Base-by-base conservation (phyloP, 2,113 vertebrate genomes). In the Kryptolebias marmoratus region DNA sequence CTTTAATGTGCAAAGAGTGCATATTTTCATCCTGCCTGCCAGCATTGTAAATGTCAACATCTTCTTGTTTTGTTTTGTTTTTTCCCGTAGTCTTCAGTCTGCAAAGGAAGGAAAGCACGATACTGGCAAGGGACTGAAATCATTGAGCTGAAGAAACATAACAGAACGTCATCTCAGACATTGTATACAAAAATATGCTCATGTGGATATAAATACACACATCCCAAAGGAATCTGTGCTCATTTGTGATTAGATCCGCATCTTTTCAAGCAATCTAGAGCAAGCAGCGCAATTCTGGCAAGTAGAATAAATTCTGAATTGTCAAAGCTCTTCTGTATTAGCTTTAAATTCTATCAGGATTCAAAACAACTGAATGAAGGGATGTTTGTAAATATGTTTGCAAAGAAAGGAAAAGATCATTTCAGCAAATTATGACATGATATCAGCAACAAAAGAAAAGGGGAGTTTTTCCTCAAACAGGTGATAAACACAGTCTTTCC, bases 221-320 rank as follows among this genome's bases (percentile, higher is more conserved):
- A 48, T 55, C 73, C 77, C 44, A 47, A 54, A 79, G 75, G 79
- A 79, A 71, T 82, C 57, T 71, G 53, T 82, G 77, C 82, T 75
- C 72, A 42, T 57, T 32, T 64, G 50, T 81, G 79, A 89, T 82
- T 82, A 85, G 76, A 85, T 82, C 58, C 18, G 2, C 58, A 87
- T 90, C 73, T 86, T 89, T 85, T 83, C 59, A 66, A 78, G 65
- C 63, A 77, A 86, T 86, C 77, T 77, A 79, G 73, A 81, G 68
- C 44, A 72, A 76, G 64, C 78, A 71, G 79, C 71, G 39, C 67
- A 69, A 88, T 81, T 63, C 73, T 80, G 84, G 76, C 75, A 73
- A 77, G 80, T 81, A 54, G 74, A 45, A 71, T 77, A 76, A 82
- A 83, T 83, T 67, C 79, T 45, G 45, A 81, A 89, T 87, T 86